Base-by-base conservation (phyloP, 2,113 vertebrate genomes). In the Toxotes jaculatrix region DNA sequence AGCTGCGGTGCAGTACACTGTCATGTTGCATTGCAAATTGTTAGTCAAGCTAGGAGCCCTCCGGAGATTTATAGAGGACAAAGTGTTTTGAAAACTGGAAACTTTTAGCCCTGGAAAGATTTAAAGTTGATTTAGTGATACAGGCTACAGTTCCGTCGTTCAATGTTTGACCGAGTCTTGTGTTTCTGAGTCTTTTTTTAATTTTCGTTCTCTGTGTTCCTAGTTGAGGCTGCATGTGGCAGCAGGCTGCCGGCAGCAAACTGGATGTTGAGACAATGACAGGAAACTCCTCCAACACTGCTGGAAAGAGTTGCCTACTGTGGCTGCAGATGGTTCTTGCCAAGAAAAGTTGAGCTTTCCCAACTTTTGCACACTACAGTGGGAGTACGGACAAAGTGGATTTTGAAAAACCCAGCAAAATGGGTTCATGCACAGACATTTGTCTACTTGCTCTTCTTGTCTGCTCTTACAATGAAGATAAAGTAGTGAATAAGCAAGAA, bases 21-120 rank as follows among this genome's bases (percentile, higher is more conserved):
- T 49, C 81, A 75, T n/a, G 16, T 75, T 47, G 40, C 63, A 74
- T 69, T 62, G 65, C 60, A 85, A 87, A 68, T 68, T 40, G 40
- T 64, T 36, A 27, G 64, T 83, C 17, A 21, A 63, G 55, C 77
- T 43, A 7, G 23, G 9, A 77, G 67, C 38, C 67, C 49, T 34
- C 1, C 2, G 0, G 45, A 66, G 38, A 79, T 47, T 59, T 68
- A 55, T 53, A n/a, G 40, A 63, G 79, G 56, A 79, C 61, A 75
- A 53, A 71, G 49, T 79, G 67, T 66, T 87, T 76, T 31, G 31
- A 61, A 75, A 84, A 73, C 4, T 62, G 6, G 2, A 19, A 76
- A 77, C 14, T 63, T 77, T 60, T 61, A 65, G 5, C 43, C 27
- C 38, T 38, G 21, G 38, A 60, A 72, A 73, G 55, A 85, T 51